A percentile compares a stretch with the other conserved stretches of the same genome.
These are phyloP conservation scores for Crotalus horridus DNA, from an alignment of 2,113 vertebrate species.

Conservation along the genomic window DNA sequence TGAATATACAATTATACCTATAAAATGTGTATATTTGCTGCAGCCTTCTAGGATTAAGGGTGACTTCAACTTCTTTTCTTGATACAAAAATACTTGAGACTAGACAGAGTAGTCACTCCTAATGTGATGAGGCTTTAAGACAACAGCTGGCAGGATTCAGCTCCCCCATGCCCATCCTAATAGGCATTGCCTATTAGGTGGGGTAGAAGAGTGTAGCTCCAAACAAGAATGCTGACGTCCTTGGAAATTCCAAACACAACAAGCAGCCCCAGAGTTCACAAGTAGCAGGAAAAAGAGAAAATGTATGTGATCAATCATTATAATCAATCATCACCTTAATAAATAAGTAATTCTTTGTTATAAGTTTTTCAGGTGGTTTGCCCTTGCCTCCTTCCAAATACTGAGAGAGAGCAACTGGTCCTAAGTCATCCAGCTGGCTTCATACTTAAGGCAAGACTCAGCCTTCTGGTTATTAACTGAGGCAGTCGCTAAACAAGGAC, in stretches of 20 bases:
- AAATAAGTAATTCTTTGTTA: neutral
- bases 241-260: neutral
- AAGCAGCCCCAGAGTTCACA: too few species aligned
- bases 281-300: neutral
- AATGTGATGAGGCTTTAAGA: neutral
- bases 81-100: neutral
- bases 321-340: neutral
- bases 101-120: neutral
- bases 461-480: neutral
- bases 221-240: neutral
- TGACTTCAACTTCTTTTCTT: too few species aligned
- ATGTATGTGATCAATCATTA: neutral
- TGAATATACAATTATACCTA: too few species aligned
- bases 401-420: neutral
- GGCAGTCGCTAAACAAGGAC: neutral
- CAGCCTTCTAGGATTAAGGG: neutral
- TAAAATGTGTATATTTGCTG: neutral
- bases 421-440: neutral
- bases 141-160: neutral
- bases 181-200: neutral
- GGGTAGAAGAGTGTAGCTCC: neutral
- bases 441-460: neutral
- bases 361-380: neutral
- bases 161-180: neutral
- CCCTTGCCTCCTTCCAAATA: neutral